Conservation (phyloP, 53 echinoderm and acorn worm genomes). For the Crossaster papposus region DNA sequence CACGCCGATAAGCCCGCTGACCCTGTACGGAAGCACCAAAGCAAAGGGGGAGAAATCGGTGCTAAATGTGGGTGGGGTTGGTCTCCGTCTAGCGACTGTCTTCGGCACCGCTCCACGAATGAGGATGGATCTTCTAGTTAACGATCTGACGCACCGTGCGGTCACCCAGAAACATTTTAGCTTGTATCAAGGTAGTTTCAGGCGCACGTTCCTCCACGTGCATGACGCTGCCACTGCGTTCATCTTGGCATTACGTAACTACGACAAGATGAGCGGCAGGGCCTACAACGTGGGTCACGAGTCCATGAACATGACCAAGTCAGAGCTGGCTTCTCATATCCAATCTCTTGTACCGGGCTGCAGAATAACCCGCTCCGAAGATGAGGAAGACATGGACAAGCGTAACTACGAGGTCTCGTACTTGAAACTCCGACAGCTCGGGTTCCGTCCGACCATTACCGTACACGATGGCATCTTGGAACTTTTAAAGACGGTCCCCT, state of each 20-base stretch:
- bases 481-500: constrained; percentile 75
- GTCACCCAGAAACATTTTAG: constrained; percentile 62
- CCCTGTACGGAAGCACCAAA: constrained; percentile 82
- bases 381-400: constrained; percentile 81
- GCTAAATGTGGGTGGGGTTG: constrained; percentile 70
- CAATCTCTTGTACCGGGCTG: constrained; percentile 71
- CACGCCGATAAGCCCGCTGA: constrained; percentile 77
- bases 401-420: constrained; percentile 86
- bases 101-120: constrained; percentile 82
- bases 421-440: constrained; percentile 69
- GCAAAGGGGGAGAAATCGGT: constrained; percentile 78
- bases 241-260: constrained; percentile 71
- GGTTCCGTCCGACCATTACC: constrained; percentile 66
- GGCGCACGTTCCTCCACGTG: constrained; percentile 84
- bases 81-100: constrained; percentile 82
- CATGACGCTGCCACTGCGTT: constrained; percentile 75
- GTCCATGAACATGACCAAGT: constrained; percentile 86
- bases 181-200: constrained; percentile 77
- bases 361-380: constrained; percentile 56
- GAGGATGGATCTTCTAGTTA: constrained; percentile 81
- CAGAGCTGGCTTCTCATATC: constrained; percentile 67
- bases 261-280: constrained; percentile 74
- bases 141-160: constrained; percentile 81
- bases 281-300: constrained; percentile 86
- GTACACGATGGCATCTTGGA: constrained; percentile 73